Base-by-base conservation (phyloP, 2,888 invertebrate genomes). In the Andrena fulva region DNA sequence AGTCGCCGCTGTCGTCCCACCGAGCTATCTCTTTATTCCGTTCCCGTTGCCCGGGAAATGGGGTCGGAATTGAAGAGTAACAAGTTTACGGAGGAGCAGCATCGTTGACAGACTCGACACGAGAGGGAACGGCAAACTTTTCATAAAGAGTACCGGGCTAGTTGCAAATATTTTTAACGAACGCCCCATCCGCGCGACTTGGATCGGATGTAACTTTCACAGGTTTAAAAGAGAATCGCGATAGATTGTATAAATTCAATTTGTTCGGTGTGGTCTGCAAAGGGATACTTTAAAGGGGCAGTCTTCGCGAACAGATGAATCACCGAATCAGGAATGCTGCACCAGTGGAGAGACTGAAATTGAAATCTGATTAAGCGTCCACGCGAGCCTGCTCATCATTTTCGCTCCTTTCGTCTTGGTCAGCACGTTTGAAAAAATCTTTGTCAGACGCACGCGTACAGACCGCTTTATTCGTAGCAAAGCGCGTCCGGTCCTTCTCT, bases 1-100 rank as follows among this genome's bases (percentile, higher is more conserved):
- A n/a, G 20, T 42, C 42, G 42, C 42, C 16, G 42, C 42, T 24
- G n/a, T 33, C 33, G 29, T 66, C 60, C 50, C 54, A 52, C 52
- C 50, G 59, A 66, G 56, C 16, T 78, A 31, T 31, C 52, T 54
- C 69, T 81, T 81, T 68, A 71, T 79, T 69, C 68, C 71, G 50
- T 48, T 64, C 35, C 56, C 52, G 67, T 64, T 50, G 50, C 50
- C 64, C 48, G 62, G 76, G 42, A 76, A 63, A 68, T 56, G 35
- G 48, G 62, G 62, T 54, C 27, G 42, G 27, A 35, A 77, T 67
- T 62, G 60, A 76, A n/a, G 64, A 35, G 77, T 70, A 70, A 75
- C 70, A 60, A 75, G 70, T 75, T 75, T 75, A 70, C 50, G 24
- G 60, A 20, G 27, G 2, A 33, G n/a, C 62, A 6, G 20, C 62